Conservation (phyloP, 2,888 invertebrate species). For the Glyphotaelius pellucidus region DNA sequence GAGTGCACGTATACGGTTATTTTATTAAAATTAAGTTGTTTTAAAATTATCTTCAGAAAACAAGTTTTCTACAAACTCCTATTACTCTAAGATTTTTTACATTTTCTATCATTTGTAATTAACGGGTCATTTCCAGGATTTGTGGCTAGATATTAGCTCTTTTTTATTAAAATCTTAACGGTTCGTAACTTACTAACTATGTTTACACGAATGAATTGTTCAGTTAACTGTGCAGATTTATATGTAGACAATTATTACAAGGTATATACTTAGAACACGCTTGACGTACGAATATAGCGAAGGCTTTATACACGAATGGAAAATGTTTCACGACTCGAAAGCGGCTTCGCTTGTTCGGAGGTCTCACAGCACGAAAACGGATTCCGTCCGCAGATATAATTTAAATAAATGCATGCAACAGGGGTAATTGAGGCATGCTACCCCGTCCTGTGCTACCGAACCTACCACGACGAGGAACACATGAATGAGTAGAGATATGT, state of each 20-base stretch:
- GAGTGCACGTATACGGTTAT: no score
- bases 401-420: slow-evolving; percentile 56
- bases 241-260: not conserved
- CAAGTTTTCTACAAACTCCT: no score
- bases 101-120: no score
- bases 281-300: not conserved
- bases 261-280: not conserved
- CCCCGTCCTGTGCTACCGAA: slow-evolving; percentile 15
- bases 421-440: slow-evolving; percentile 55
- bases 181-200: not conserved
- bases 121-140: no score
- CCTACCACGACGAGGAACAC: slow-evolving; percentile 30
- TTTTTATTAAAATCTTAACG: no score
- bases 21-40: no score
- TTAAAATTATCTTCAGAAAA: no score
- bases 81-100: no score
- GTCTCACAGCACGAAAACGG: slow-evolving; percentile 34
- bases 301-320: not conserved
- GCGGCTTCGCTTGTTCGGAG: slow-evolving; percentile 25
- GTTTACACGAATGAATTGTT: not conserved
- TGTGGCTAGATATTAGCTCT: no score
- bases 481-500: slow-evolving; percentile 40
- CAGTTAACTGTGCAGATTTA: not conserved
- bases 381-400: slow-evolving; percentile 47
- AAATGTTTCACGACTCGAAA: slow-evolving; percentile 30